These are phyloP conservation scores for Cyanoramphus novaezelandiae DNA, from an alignment of 2,113 vertebrate genomes.

Conservation along the genomic window DNA sequence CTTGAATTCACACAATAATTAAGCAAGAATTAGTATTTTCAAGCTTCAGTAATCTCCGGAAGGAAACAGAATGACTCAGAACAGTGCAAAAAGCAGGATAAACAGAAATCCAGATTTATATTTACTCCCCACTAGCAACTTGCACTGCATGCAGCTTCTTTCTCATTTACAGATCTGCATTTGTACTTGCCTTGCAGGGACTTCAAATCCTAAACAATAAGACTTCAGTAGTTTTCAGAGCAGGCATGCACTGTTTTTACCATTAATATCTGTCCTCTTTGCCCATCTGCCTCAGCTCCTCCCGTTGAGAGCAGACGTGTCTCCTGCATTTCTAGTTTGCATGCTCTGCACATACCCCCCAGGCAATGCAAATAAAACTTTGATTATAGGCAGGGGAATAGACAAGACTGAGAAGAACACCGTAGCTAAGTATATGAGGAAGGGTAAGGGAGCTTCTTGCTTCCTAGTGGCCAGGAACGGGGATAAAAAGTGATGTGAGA, in stretches of 20 bases:
- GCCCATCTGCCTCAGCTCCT: not conserved
- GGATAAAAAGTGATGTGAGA: not conserved
- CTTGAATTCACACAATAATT: not conserved
- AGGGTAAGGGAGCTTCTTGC: not conserved
- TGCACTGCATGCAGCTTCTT: not conserved
- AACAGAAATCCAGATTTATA: not conserved
- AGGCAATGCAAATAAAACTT: not conserved
- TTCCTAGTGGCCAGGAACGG: not conserved
- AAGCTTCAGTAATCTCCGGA: not conserved
- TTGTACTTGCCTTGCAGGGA: not conserved
- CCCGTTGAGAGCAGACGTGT: not conserved
- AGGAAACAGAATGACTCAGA: not conserved
- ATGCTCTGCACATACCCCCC: not conserved
- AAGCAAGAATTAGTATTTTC: not conserved
- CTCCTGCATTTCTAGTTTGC: not conserved
- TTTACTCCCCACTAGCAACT: not conserved
- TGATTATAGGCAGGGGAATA: not conserved
- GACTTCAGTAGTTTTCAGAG: not conserved
- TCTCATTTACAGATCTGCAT: not conserved
- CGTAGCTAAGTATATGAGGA: fast-evolving
- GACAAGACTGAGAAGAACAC: not conserved
- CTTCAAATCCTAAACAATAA: not conserved
- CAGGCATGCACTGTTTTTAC: not conserved
- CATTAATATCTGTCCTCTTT: not conserved
- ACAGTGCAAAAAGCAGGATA: not conserved